phyloP scores from a whole-genome alignment of 1,140 invertebrate species.

The Drosophila lacteicornis region DNA sequence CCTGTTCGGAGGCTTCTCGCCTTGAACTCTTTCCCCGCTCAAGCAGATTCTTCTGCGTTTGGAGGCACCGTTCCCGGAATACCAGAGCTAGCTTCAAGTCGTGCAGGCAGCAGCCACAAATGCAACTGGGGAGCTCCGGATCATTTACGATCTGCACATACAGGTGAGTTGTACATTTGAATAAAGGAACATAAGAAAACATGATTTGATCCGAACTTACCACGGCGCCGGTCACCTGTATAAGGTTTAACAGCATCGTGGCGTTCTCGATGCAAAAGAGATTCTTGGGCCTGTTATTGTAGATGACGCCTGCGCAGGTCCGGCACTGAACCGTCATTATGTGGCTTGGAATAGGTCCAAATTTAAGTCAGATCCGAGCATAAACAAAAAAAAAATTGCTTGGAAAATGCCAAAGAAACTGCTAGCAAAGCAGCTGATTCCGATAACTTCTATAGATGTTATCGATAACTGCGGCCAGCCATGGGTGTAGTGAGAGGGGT shows the following conservation, averaged over 20 bases:
- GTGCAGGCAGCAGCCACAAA: conserved; percentile 62
- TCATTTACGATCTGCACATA: conserved; percentile 31
- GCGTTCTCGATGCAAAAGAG: conserved; percentile 49
- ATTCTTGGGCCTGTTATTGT: conserved; percentile 61
- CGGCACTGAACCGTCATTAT: conserved; percentile 60
- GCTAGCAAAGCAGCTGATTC: conserved; percentile 14
- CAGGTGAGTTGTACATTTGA: not conserved
- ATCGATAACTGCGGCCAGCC: not conserved
- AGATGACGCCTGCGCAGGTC: conserved; percentile 59
- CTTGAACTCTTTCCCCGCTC: not conserved
- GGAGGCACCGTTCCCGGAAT: conserved; percentile 55
- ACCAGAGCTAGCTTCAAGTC: conserved; percentile 54
- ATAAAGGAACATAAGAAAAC: not conserved
- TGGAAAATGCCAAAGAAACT: not conserved
- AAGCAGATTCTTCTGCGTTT: conserved; percentile 43
- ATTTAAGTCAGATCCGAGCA: not conserved
- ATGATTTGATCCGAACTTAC: conserved; percentile 17
- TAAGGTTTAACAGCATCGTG: conserved; percentile 39
- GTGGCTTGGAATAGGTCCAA: not conserved
- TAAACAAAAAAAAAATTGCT: conserved; percentile 15
- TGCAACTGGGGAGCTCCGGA: conserved; percentile 44
- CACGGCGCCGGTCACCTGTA: conserved; percentile 34
- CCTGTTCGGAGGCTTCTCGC: not conserved
- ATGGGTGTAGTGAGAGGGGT: not conserved
- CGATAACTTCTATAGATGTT: not conserved